Conservation (phyloP, 1,140 invertebrate genomes). For the Zaprionus africanus region DNA sequence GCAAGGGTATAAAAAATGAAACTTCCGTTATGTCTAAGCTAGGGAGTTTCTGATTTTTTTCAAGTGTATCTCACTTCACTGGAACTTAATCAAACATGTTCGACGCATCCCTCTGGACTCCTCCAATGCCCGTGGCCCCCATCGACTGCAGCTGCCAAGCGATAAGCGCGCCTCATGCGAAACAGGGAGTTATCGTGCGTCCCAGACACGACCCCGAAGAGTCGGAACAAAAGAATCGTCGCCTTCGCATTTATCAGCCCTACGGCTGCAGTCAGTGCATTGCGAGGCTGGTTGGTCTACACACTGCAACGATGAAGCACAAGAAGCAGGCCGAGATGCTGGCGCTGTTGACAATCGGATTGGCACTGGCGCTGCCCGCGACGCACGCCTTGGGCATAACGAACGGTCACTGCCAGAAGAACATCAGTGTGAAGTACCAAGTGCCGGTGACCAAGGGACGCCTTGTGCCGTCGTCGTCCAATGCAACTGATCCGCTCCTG, state of each 20-base stretch:
- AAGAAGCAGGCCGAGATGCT: constrained; percentile 36
- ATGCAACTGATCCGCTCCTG: constrained; percentile 10
- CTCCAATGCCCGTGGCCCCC: not conserved
- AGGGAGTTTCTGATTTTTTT: not conserved
- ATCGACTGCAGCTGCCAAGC: not conserved
- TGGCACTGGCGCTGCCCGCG: constrained; percentile 20
- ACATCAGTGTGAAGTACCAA: constrained; percentile 77
- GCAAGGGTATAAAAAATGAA: no score
- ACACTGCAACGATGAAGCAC: not conserved
- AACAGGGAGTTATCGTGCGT: constrained; percentile 56
- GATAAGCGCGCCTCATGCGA: constrained; percentile 50
- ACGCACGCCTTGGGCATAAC: constrained; percentile 57
- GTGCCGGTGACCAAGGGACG: constrained; percentile 61
- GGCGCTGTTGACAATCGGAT: constrained; percentile 23
- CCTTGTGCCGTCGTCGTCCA: not conserved
- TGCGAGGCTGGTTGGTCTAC: constrained; percentile 16
- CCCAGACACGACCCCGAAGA: constrained; percentile 33
- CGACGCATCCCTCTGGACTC: not conserved
- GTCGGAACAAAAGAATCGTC: constrained; percentile 40
- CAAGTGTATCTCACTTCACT: not conserved
- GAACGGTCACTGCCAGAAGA: constrained; percentile 73
- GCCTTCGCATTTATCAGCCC: constrained; percentile 62
- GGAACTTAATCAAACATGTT: constrained; percentile 12
- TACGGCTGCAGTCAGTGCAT: constrained; percentile 55
- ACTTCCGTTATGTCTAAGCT: no score